phyloP scores from a whole-genome alignment of 2,888 invertebrate species.

The Leptinotarsa haldemani region DNA sequence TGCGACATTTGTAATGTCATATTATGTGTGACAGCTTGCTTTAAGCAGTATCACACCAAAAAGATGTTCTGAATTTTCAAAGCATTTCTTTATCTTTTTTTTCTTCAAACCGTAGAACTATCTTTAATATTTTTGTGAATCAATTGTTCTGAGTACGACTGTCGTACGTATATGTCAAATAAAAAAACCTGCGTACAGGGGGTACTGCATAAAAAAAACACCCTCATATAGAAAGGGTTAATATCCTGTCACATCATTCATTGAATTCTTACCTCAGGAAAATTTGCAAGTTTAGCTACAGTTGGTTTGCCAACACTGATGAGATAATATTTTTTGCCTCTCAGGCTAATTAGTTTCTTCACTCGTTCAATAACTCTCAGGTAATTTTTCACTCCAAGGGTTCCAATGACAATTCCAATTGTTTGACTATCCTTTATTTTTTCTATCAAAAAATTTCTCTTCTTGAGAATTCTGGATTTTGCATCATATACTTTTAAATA shows the following conservation, averaged over 20 bases:
- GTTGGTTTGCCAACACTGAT: constrained; percentile 95
- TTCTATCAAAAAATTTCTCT: constrained; percentile 87
- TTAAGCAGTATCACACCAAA: too few species aligned
- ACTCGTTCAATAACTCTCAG: constrained; percentile 79
- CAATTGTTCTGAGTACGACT: too few species aligned
- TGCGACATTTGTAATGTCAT: too few species aligned
- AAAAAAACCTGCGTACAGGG: too few species aligned
- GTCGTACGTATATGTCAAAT: too few species aligned
- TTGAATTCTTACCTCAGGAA: constrained; percentile 76
- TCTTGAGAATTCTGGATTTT: constrained; percentile 76
- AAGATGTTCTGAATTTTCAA: too few species aligned
- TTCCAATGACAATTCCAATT: constrained; percentile 91
- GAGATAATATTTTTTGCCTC: constrained; percentile 89
- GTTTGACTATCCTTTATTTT: constrained; percentile 90
- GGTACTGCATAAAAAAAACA: too few species aligned
- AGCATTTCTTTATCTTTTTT: too few species aligned
- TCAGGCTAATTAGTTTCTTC: constrained; percentile 77
- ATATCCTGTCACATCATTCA: not conserved
- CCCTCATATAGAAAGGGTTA: too few species aligned
- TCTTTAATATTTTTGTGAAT: too few species aligned
- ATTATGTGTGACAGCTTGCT: too few species aligned
- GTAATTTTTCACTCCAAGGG: constrained; percentile 85
- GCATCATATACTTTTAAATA: constrained; percentile 57
- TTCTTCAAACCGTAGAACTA: too few species aligned
- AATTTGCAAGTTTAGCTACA: constrained; percentile 94